Percentiles rank a stretch among this genome's conserved stretches.
Conservation (phyloP, 2,888 invertebrate genomes). For the Plebejus melissa region DNA sequence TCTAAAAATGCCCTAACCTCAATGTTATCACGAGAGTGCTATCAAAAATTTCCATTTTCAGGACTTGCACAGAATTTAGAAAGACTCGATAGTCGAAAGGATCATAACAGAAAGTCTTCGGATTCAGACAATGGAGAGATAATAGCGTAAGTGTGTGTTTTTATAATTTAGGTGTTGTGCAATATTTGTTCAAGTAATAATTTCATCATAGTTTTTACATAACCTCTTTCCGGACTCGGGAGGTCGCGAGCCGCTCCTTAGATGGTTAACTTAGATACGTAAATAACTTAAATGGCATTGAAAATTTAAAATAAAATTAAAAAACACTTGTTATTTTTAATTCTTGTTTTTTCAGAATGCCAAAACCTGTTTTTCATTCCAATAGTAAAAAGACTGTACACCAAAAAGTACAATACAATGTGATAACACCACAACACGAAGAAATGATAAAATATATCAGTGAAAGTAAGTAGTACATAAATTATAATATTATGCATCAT, state of each 20-base stretch:
- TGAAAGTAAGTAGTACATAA: constrained; percentile 84
- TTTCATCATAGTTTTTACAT: constrained; percentile 74
- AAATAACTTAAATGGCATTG: background rate
- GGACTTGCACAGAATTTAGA: constrained; percentile 91
- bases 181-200: constrained; percentile 45
- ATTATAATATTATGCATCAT: background rate
- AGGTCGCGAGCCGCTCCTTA: constrained; percentile 34
- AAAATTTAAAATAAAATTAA: background rate
- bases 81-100: constrained; percentile 86
- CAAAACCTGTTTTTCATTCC: constrained; percentile 90
- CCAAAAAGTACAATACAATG: constrained; percentile 79
- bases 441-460: constrained; percentile 92
- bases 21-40: constrained; percentile 39
- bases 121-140: constrained; percentile 84
- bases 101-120: constrained; percentile 82
- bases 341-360: constrained; percentile 76
- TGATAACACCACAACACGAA: constrained; percentile 87
- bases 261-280: constrained; percentile 7
- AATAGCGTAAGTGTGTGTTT: constrained; percentile 74
- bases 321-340: background rate
- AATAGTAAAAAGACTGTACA: constrained; percentile 81
- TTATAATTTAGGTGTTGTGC: constrained; percentile 40
- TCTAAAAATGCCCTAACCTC: constrained; percentile 34
- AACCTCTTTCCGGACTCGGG: constrained; percentile 55
- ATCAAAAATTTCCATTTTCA: constrained; percentile 57